Evolutionary conservation across 2,113 vertebrate genomes (phyloP).

Genomic region (Scartelaos histophorus): DNA sequence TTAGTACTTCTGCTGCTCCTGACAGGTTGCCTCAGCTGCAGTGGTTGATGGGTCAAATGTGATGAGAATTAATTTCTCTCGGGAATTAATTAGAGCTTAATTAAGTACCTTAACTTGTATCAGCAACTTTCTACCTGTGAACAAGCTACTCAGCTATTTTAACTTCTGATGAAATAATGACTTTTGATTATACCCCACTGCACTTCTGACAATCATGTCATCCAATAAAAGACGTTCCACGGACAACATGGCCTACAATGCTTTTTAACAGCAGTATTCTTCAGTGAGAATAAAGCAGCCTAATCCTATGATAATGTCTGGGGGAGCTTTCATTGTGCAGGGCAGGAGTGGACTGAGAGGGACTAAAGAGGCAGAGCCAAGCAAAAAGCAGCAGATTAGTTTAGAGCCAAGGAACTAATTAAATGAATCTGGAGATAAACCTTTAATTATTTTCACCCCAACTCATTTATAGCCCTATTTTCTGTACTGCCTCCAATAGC

Average conservation of each 20-base stretch:
- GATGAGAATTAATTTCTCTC: too few relatives aligned
- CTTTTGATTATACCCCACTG: neutral
- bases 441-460: constrained; percentile 64
- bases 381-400: constrained; percentile 65
- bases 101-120: too few relatives aligned
- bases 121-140: too few relatives aligned
- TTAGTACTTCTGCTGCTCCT: neutral
- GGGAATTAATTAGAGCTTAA: too few relatives aligned
- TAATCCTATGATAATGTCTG: constrained; percentile 42
- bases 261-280: constrained; percentile 31
- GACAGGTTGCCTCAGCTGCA: too few relatives aligned
- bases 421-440: constrained; percentile 69
- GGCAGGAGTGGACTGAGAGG: constrained; percentile 41
- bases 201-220: neutral
- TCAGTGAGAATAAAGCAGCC: constrained; percentile 38
- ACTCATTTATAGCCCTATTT: constrained; percentile 41
- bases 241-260: constrained; percentile 12
- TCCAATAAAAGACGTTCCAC: constrained; percentile 3
- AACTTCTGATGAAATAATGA: neutral
- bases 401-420: constrained; percentile 67
- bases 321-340: constrained; percentile 34
- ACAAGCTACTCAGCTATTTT: neutral
- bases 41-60: too few relatives aligned
- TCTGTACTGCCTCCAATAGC: constrained; percentile 34
- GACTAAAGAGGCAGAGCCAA: constrained; percentile 57